Evolutionary conservation across 2,113 vertebrate genomes (phyloP).

Genomic region (Petrocephalus microphthalmus): DNA sequence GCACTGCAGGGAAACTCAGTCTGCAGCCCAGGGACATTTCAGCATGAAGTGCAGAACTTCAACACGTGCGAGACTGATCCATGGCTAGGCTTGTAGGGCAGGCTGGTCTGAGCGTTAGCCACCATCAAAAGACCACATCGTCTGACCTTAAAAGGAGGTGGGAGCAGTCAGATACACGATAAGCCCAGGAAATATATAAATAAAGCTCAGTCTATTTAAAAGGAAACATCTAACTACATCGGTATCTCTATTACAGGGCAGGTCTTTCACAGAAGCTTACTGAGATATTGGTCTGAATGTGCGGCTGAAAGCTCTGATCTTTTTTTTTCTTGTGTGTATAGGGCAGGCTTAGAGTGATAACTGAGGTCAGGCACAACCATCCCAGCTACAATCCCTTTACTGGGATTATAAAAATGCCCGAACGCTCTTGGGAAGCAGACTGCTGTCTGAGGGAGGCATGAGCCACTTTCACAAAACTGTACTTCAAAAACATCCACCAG

Average conservation of each 20-base stretch:
- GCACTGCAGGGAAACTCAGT: background rate
- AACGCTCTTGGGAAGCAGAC: background rate
- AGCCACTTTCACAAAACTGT: background rate
- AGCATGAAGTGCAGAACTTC: background rate
- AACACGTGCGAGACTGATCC: background rate
- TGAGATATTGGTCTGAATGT: background rate
- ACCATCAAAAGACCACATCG: conserved; percentile 13
- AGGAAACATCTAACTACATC: background rate
- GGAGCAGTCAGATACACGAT: conserved; percentile 25
- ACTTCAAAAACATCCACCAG: background rate
- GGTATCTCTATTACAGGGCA: conserved; percentile 1
- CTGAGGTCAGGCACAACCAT: background rate
- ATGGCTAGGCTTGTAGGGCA: background rate
- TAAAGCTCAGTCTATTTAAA: background rate
- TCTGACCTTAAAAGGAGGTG: conserved; percentile 33
- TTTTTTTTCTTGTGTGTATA: background rate
- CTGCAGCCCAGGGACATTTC: background rate
- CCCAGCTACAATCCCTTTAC: background rate
- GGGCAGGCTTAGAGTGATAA: conserved; percentile 5
- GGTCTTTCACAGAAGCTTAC: background rate
- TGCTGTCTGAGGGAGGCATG: background rate
- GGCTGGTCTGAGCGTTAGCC: background rate
- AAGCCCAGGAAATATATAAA: conserved; percentile 21
- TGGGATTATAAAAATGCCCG: background rate
- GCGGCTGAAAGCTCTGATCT: background rate